These are phyloP conservation scores for Muntiacus reevesi DNA, from an alignment of 2,113 vertebrate species.

Conservation along the genomic window DNA sequence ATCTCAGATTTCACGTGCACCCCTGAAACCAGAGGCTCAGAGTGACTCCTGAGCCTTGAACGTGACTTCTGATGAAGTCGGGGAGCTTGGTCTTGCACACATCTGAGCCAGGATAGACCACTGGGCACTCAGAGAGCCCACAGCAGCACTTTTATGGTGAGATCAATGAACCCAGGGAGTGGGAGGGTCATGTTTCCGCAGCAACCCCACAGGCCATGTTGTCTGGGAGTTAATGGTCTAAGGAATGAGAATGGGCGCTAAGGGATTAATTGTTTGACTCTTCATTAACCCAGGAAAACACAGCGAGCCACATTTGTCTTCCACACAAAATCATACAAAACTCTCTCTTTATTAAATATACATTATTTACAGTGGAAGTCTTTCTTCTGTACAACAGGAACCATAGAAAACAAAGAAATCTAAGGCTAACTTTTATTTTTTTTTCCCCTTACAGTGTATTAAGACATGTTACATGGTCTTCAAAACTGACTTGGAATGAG, in stretches of 20 bases:
- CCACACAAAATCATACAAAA: slow-evolving; percentile 89
- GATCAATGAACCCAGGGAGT: slow-evolving; percentile 56
- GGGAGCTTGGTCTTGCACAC: neutral
- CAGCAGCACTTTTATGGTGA: slow-evolving; percentile 44
- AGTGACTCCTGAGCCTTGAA: neutral
- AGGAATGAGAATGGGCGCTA: slow-evolving; percentile 28
- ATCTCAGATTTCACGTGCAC: rapidly evolving
- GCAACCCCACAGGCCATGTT: slow-evolving; percentile 2
- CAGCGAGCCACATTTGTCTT: slow-evolving; percentile 77
- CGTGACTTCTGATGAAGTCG: neutral
- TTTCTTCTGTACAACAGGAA: slow-evolving; percentile 89
- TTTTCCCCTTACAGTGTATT: slow-evolving; percentile 74
- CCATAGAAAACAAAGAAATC: slow-evolving; percentile 90
- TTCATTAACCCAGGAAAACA: slow-evolving; percentile 70
- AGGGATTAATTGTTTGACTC: slow-evolving; percentile 35
- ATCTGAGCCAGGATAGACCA: neutral
- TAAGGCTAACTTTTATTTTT: slow-evolving; percentile 80
- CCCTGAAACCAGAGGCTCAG: neutral
- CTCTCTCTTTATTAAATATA: slow-evolving; percentile 92
- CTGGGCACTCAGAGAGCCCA: slow-evolving; percentile 2
- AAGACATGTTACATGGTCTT: slow-evolving; percentile 82
- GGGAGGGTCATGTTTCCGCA: slow-evolving; percentile 61
- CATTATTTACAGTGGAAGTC: slow-evolving; percentile 90
- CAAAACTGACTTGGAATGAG: slow-evolving; percentile 81
- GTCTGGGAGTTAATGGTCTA: slow-evolving; percentile 35